Percentiles rank a stretch among this genome's conserved stretches.
Evolutionary conservation across 2,113 vertebrate species (phyloP).

Genomic region (Cyanocitta stelleri): DNA sequence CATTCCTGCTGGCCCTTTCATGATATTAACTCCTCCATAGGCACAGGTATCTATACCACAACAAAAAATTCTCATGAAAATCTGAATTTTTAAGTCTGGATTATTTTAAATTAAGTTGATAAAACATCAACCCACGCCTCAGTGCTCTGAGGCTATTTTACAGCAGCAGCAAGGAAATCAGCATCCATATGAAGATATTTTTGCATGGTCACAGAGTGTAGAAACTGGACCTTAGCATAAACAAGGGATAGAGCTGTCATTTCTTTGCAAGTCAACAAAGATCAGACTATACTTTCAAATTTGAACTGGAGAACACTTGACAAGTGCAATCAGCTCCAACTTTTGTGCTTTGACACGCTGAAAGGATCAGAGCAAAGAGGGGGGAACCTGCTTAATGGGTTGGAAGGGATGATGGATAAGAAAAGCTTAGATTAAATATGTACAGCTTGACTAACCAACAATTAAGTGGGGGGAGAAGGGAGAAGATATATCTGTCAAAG

Average conservation of each 20-base stretch:
- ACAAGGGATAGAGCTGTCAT: background rate
- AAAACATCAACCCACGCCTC: background rate
- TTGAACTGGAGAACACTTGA: background rate
- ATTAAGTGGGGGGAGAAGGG: constrained; percentile 39
- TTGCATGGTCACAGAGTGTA: background rate
- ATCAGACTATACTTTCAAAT: background rate
- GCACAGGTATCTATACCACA: background rate
- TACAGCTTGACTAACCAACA: constrained; percentile 64
- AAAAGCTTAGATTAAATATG: constrained; percentile 59
- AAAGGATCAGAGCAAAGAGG: background rate
- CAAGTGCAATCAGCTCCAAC: background rate
- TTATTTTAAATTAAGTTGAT: background rate
- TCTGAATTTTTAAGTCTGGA: background rate
- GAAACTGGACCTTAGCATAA: background rate
- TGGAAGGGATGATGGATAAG: background rate
- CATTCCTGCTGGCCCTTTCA: background rate
- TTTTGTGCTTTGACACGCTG: background rate
- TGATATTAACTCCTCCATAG: background rate
- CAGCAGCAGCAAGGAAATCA: background rate
- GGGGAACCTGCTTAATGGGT: background rate
- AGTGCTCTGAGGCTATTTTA: background rate
- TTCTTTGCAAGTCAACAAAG: background rate
- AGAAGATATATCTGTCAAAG: constrained; percentile 43
- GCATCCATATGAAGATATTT: background rate
- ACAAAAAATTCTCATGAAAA: background rate